These are phyloP conservation scores for Stomatorhinus ivindoensis DNA, from an alignment of 2,113 vertebrate genomes.

Conservation along the genomic window DNA sequence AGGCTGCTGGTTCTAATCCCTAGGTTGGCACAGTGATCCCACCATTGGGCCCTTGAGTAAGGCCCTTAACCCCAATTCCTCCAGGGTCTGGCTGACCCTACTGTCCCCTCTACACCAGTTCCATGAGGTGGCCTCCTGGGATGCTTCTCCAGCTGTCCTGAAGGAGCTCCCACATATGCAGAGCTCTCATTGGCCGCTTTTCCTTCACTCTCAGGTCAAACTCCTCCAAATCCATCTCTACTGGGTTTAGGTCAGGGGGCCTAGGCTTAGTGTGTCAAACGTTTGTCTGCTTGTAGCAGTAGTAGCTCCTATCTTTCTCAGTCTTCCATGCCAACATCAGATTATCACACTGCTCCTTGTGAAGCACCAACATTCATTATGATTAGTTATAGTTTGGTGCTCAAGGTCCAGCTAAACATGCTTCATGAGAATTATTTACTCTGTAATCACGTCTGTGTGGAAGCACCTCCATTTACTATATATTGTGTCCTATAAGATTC, in stretches of 20 bases:
- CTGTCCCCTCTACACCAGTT: not conserved
- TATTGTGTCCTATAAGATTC: not conserved
- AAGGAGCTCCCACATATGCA: not conserved
- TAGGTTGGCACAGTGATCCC: not conserved
- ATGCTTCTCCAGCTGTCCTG: not conserved
- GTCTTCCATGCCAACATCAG: not conserved
- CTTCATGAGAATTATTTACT: not conserved
- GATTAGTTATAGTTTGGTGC: not conserved
- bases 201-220: not conserved
- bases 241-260: not conserved
- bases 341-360: not conserved
- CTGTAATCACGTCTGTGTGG: not conserved
- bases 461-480: not conserved
- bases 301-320: not conserved
- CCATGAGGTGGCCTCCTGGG: not conserved
- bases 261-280: not conserved
- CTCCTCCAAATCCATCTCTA: not conserved
- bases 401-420: not conserved
- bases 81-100: not conserved
- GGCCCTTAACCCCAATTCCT: not conserved
- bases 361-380: not conserved
- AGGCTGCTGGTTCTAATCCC: not conserved
- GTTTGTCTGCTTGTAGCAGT: not conserved
- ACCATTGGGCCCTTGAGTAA: not conserved
- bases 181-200: not conserved